Conservation (phyloP, 2,113 vertebrate species). For the Mastomys coucha region DNA sequence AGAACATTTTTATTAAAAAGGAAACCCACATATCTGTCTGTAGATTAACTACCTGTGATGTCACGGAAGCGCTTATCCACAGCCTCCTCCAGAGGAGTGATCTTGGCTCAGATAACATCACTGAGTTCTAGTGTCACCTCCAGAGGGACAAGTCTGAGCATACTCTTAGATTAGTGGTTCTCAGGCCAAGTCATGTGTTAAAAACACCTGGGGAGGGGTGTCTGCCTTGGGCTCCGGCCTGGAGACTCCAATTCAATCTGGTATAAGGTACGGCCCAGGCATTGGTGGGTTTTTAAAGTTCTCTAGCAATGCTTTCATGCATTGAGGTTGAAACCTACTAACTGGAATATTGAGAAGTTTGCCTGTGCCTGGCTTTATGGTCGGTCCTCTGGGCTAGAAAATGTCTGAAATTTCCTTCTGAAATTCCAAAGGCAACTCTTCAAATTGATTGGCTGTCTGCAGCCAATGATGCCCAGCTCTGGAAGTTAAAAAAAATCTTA, state of each 20-base stretch:
- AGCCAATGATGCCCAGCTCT: not conserved
- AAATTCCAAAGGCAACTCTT: constrained; percentile 43
- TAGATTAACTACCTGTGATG: constrained; percentile 45
- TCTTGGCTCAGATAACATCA: not conserved
- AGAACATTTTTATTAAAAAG: constrained; percentile 77
- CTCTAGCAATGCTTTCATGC: not conserved
- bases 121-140: constrained; percentile 25
- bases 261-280: not conserved
- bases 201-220: not conserved
- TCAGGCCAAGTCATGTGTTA: not conserved
- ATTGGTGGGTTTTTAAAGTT: not conserved
- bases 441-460: not conserved
- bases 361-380: not conserved
- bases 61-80: constrained; percentile 32
- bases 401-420: constrained; percentile 30
- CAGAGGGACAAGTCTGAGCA: not conserved
- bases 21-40: constrained; percentile 67
- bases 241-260: not conserved
- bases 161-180: not conserved
- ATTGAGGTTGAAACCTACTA: not conserved
- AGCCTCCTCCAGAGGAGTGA: constrained; percentile 19
- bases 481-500: constrained; percentile 5
- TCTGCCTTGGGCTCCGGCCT: not conserved
- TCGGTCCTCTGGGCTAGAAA: not conserved
- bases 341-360: not conserved